Conservation (phyloP, 2,888 invertebrate genomes). For the Yponomeuta evonymella region DNA sequence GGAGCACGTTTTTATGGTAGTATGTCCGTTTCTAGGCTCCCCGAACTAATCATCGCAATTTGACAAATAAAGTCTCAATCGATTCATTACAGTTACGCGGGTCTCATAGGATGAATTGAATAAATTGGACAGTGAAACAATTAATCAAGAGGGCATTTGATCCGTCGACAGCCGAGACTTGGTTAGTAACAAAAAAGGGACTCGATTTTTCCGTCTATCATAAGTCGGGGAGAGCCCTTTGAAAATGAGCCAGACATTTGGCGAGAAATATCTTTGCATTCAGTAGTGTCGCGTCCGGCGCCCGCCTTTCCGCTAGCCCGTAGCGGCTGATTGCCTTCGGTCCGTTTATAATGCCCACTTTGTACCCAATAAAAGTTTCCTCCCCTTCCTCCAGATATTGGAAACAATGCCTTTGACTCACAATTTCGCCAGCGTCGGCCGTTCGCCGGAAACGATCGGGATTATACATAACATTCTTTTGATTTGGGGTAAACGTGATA, state of each 20-base stretch:
- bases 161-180: conserved; percentile 34
- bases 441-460: conserved; percentile 47
- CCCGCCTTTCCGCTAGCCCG: conserved; percentile 36
- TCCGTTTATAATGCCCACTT: conserved; percentile 71
- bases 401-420: conserved; percentile 71
- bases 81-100: no score
- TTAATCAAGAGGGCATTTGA: conserved; percentile 34
- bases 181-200: conserved; percentile 65
- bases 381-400: conserved; percentile 57
- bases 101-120: no score
- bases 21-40: no score
- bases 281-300: conserved; percentile 62
- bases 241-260: conserved; percentile 63
- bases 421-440: conserved; percentile 58
- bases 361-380: conserved; percentile 72
- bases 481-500: conserved; percentile 66
- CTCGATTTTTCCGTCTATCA: conserved; percentile 50
- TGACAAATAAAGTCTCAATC: no score
- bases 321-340: conserved; percentile 61
- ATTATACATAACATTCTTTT: conserved; percentile 67
- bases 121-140: no score
- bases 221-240: conserved; percentile 57
- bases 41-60: no score
- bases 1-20: no score
- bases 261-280: conserved; percentile 72